Base-by-base conservation (phyloP, 2,797 vertebrate species). In the Syngnathus acus region DNA sequence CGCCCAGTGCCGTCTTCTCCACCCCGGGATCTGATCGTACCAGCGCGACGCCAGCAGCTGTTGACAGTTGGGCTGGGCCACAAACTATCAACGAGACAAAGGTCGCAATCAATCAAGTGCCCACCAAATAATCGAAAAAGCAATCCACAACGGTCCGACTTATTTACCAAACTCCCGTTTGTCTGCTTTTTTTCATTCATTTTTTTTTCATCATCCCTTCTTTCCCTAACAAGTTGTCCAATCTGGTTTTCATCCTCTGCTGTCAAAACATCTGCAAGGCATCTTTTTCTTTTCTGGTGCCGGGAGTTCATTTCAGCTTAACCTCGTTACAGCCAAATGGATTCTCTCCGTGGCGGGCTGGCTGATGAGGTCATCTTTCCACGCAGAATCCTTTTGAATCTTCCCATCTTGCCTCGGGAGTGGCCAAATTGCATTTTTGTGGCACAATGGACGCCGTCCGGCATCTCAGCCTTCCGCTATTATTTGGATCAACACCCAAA, bases 21-120 rank as follows among this genome's bases (percentile, higher is more conserved):
- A 99, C 77, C 96, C 95, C 0, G 96, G 95, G 70, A 99, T 96
- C 84, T 98, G 94, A 1, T 96, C 95, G 0, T 99, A 99, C 97
- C 97, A 99, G 61, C 94, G 95, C 43, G 96, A 97, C 0, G 97
- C 96, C 2, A 99, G 90, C 78, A 99, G 92, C 84, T 99, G 97
- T 84, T 99, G 97, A 85, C 97, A 99, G 77, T 99, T 99, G 60
- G 97, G 96, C 85, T 99, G 97, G 69, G 97, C 97, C 65, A 99
- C 94, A 83, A 99, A 99, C 97, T 98, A 72, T 26, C 65, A 64
- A n/a, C 47, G 14, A 65, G 17, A 70, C 4, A 74, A 53, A 58
- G 14, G 64, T 16, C 32, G 23, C 19, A 37, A 57, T 54, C 32
- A 39, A 57, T 17, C 2, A 23, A n/a, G 3, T 51, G n/a, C 17